Percentiles rank a stretch among this genome's conserved stretches.
These are phyloP conservation scores for Hyaena hyaena DNA, from an alignment of 2,113 vertebrate species.

Conservation along the genomic window DNA sequence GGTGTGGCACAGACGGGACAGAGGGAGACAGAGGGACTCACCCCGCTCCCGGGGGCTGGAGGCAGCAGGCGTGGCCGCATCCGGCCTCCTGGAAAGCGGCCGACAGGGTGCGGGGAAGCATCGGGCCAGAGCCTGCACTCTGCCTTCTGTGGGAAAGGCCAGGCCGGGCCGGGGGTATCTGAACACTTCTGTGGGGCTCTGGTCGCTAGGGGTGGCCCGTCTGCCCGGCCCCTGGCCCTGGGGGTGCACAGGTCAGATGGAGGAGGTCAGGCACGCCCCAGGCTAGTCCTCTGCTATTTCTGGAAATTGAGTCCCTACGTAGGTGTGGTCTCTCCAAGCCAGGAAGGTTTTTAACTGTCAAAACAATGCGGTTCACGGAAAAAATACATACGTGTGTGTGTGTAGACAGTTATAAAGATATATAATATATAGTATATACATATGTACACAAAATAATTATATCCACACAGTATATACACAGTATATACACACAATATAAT, in stretches of 20 bases:
- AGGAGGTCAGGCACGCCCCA: neutral
- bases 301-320: neutral
- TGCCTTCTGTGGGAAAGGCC: accelerated
- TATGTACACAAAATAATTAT: neutral
- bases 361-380: neutral
- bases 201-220: neutral
- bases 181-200: neutral
- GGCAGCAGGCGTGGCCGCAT: too few species aligned
- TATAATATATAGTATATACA: neutral
- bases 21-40: neutral
- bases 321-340: neutral
- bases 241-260: too few species aligned
- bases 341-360: neutral
- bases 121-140: neutral
- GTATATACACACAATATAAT: neutral
- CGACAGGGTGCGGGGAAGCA: neutral
- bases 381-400: neutral
- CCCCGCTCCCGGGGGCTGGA: too few species aligned
- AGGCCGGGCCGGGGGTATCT: neutral
- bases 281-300: neutral
- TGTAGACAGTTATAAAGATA: neutral
- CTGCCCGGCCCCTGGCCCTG: neutral
- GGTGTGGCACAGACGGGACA: neutral
- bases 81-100: neutral
- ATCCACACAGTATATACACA: neutral